Evolutionary conservation across 2,797 vertebrate species (phyloP).

Genomic region (Dryobates pubescens): DNA sequence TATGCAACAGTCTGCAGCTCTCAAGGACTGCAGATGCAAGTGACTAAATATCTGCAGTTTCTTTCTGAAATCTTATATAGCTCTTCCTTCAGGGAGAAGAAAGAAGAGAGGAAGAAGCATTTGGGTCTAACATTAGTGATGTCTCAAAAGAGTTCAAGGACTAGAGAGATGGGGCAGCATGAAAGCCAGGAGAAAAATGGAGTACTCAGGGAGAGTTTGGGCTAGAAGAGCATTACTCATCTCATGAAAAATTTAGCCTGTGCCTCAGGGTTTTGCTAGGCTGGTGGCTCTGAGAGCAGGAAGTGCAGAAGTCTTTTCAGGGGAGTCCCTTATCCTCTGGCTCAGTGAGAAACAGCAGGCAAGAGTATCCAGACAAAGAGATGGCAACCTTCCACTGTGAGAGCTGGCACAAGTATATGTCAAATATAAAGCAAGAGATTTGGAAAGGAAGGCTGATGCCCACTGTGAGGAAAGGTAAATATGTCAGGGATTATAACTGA

Average conservation of each 20-base stretch:
- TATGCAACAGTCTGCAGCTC: neutral
- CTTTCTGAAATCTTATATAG: neutral
- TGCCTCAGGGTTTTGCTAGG: slow-evolving; percentile 1
- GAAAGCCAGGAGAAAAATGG: slow-evolving; percentile 34
- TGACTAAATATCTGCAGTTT: neutral
- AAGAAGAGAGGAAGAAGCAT: neutral
- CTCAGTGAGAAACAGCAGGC: neutral
- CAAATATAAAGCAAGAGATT: neutral
- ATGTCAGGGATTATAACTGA: slow-evolving; percentile 55
- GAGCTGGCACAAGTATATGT: slow-evolving; percentile 11
- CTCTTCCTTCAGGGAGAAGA: neutral
- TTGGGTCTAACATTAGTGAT: neutral
- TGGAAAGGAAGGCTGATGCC: slow-evolving; percentile 28
- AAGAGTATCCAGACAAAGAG: neutral
- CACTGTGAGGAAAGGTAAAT: slow-evolving; percentile 36
- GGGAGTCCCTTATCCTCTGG: neutral
- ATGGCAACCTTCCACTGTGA: neutral
- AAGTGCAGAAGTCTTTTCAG: slow-evolving; percentile 6
- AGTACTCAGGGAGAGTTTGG: neutral
- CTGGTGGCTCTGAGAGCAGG: neutral
- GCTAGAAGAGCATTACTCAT: neutral
- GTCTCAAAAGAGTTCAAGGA: slow-evolving; percentile 36
- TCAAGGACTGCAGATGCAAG: neutral
- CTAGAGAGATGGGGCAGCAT: neutral
- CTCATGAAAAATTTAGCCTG: neutral